Conservation (phyloP, 2,113 vertebrate species). For the Hippocampus barbouri region DNA sequence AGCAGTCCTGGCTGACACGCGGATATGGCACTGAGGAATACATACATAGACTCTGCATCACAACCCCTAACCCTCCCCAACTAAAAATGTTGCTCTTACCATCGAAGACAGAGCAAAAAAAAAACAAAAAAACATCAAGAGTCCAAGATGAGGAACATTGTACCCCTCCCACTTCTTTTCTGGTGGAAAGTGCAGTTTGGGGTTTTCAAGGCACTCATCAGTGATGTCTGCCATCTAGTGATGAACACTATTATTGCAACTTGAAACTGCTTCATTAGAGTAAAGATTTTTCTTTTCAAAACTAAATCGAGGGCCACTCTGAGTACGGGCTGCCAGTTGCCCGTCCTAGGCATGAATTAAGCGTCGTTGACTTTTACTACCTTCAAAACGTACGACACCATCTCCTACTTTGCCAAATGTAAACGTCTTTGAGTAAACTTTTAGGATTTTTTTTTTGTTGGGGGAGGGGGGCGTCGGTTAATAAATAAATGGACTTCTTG, state of each 20-base stretch:
- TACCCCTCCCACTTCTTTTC: no score
- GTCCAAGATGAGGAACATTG: slow-evolving; percentile 4
- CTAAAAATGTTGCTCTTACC: slow-evolving; percentile 15
- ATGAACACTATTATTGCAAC: no score
- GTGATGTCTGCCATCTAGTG: no score
- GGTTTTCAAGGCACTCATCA: no score
- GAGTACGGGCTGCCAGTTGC: no score
- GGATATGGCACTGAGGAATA: slow-evolving; percentile 61
- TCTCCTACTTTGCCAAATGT: background rate
- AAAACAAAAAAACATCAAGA: slow-evolving; percentile 14
- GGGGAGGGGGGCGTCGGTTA: background rate
- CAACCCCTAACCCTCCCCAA: slow-evolving; percentile 1
- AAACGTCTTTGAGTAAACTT: slow-evolving; percentile 7
- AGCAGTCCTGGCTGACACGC: slow-evolving; percentile 53
- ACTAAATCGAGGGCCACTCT: no score
- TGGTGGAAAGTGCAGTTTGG: no score
- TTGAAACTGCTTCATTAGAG: no score
- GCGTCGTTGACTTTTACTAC: background rate
- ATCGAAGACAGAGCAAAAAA: background rate
- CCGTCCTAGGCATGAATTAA: background rate
- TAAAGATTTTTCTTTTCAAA: no score
- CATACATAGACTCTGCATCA: slow-evolving; percentile 24
- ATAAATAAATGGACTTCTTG: slow-evolving; percentile 38
- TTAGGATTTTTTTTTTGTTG: slow-evolving; percentile 15
- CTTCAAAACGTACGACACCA: background rate